These are phyloP conservation scores for Blera fallax DNA, from an alignment of 2,888 invertebrate genomes.

Conservation along the genomic window DNA sequence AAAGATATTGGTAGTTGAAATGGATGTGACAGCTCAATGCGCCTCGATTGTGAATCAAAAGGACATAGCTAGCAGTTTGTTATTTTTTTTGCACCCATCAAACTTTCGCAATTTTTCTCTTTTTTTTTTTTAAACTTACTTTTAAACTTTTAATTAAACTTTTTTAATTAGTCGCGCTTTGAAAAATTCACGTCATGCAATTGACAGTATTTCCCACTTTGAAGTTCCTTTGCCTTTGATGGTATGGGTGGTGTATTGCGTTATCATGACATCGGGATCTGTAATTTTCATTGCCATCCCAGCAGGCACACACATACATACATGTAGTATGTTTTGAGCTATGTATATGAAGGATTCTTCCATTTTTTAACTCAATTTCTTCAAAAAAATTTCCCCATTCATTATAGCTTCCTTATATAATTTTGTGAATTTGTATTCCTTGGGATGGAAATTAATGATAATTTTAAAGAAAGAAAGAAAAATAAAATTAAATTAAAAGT, in stretches of 20 bases:
- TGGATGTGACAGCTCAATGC: constrained; percentile 18
- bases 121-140: constrained; percentile 5
- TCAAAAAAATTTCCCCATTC: constrained; percentile 26
- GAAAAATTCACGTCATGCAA: constrained; percentile 50
- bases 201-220: constrained; percentile 33
- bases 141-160: constrained; percentile 35
- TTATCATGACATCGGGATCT: background rate
- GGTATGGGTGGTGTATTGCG: background rate
- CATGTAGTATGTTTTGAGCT: background rate
- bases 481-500: constrained; percentile 29
- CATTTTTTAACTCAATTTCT: constrained; percentile 40
- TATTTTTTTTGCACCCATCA: background rate
- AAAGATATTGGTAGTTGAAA: background rate
- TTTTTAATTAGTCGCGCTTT: constrained; percentile 66
- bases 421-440: constrained; percentile 28
- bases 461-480: background rate
- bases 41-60: background rate
- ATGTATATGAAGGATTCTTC: background rate
- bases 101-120: background rate
- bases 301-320: constrained; percentile 3
- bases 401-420: constrained; percentile 31
- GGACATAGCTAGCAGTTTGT: background rate
- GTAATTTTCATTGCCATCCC: constrained; percentile 34
- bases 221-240: background rate
- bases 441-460: constrained; percentile 45